Evolutionary conservation across 2,113 vertebrate species (phyloP).

Genomic region (Ctenomys sociabilis): DNA sequence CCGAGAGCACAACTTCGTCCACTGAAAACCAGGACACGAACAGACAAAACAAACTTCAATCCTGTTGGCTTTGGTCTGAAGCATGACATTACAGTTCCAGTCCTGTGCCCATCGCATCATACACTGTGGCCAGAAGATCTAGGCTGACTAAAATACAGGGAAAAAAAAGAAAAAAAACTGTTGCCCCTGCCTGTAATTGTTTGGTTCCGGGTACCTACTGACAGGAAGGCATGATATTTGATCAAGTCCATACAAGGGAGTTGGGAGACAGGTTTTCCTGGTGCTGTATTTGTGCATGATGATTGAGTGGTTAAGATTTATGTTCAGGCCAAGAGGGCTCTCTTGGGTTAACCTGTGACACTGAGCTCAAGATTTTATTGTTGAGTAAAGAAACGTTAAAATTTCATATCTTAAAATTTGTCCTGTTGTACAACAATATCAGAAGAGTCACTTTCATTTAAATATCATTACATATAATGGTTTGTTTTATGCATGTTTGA

Average conservation of each 20-base stretch:
- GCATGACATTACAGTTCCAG: not conserved
- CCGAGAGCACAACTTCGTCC: not conserved
- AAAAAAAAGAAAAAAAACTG: conserved; percentile 5
- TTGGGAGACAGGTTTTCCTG: not conserved
- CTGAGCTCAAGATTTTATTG: not conserved
- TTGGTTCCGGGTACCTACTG: not conserved
- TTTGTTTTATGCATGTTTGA: not conserved
- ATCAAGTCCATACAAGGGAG: not conserved
- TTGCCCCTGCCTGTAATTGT: not conserved
- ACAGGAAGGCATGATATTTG: not conserved
- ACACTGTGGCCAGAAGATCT: not conserved
- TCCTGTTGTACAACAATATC: conserved; percentile 5
- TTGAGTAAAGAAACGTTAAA: conserved; percentile 21
- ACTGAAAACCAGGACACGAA: not conserved
- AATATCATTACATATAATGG: conserved; percentile 15
- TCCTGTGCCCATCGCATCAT: not conserved
- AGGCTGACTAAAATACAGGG: not conserved
- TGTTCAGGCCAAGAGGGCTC: not conserved
- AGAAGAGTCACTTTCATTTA: conserved; percentile 44
- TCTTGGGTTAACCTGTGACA: not conserved
- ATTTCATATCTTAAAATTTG: not conserved
- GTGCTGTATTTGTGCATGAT: not conserved
- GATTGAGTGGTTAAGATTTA: not conserved
- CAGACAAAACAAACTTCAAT: not conserved
- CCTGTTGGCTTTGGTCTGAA: not conserved